A percentile compares a stretch with the other conserved stretches of the same genome.
Conservation (phyloP, 2,888 invertebrate species). For the Sicus ferrugineus region DNA sequence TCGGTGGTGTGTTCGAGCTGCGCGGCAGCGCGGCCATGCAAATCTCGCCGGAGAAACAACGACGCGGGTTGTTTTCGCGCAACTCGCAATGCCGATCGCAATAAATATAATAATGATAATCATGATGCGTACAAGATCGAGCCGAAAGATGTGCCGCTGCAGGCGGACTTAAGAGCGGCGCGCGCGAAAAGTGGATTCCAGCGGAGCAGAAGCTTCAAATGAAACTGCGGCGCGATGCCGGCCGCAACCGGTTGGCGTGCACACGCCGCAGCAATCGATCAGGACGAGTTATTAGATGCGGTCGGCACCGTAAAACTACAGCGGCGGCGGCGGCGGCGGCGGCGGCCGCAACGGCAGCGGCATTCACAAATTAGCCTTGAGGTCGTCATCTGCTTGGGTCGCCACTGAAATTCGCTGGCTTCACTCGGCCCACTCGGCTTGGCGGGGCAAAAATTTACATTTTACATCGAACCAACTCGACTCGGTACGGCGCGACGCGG, state of each 20-base stretch:
- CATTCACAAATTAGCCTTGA: slow-evolving; percentile 19
- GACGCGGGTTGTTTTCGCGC: neutral
- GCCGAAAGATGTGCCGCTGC: slow-evolving; percentile 44
- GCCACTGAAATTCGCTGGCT: slow-evolving; percentile 11
- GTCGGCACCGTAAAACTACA: neutral
- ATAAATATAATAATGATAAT: slow-evolving; percentile 46
- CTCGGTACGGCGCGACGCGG: neutral
- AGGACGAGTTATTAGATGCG: slow-evolving; percentile 23
- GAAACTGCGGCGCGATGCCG: slow-evolving; percentile 20
- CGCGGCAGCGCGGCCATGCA: too few species aligned
- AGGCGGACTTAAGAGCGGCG: slow-evolving; percentile 36
- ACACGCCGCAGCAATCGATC: slow-evolving; percentile 1
- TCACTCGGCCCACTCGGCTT: too few species aligned
- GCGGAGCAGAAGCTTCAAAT: neutral
- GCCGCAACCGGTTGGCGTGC: neutral
- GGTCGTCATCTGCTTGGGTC: slow-evolving; percentile 26
- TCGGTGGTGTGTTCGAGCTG: neutral
- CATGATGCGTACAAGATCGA: slow-evolving; percentile 49
- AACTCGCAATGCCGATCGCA: neutral
- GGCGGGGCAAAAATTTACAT: slow-evolving; percentile 22
- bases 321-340: neutral
- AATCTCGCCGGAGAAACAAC: neutral
- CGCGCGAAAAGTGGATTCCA: slow-evolving; percentile 23
- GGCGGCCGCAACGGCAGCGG: neutral
- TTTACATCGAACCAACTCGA: slow-evolving; percentile 20